Evolutionary conservation across 2,888 invertebrate genomes (phyloP).

Genomic region (Morpho achilles): DNA sequence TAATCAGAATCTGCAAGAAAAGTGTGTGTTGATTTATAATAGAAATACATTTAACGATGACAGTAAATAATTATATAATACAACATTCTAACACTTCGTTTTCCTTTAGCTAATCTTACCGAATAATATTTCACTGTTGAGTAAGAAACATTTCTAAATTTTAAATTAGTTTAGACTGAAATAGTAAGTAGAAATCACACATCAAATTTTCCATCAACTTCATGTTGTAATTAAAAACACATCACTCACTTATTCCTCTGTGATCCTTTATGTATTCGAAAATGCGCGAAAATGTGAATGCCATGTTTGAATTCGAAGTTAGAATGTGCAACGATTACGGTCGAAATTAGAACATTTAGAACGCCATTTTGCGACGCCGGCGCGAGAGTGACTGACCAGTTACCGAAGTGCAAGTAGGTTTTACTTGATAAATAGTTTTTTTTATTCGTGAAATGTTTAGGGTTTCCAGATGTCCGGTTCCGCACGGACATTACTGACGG

Average conservation of each 20-base stretch:
- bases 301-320: slow-evolving; percentile 26
- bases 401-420: slow-evolving; percentile 22
- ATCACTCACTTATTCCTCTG: slow-evolving; percentile 27
- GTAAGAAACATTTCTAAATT: slow-evolving; percentile 12
- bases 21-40: no score
- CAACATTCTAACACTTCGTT: neutral
- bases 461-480: slow-evolving; percentile 16
- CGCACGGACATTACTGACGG: slow-evolving; percentile 8
- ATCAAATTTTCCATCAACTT: neutral
- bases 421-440: slow-evolving; percentile 25
- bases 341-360: slow-evolving; percentile 24
- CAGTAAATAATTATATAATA: no score
- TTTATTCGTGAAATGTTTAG: slow-evolving; percentile 24
- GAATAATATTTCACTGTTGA: slow-evolving; percentile 11
- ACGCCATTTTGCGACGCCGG: slow-evolving; percentile 29
- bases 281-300: slow-evolving; percentile 22
- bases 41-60: no score
- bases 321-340: slow-evolving; percentile 14
- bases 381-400: slow-evolving; percentile 32
- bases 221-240: slow-evolving; percentile 10
- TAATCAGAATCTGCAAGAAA: neutral
- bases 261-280: slow-evolving; percentile 25
- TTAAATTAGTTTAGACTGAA: slow-evolving; percentile 8
- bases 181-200: slow-evolving; percentile 3
- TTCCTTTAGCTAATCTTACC: slow-evolving; percentile 7